Evolutionary conservation across 2,797 vertebrate genomes (phyloP).

Genomic region (Siniperca scherzeri): DNA sequence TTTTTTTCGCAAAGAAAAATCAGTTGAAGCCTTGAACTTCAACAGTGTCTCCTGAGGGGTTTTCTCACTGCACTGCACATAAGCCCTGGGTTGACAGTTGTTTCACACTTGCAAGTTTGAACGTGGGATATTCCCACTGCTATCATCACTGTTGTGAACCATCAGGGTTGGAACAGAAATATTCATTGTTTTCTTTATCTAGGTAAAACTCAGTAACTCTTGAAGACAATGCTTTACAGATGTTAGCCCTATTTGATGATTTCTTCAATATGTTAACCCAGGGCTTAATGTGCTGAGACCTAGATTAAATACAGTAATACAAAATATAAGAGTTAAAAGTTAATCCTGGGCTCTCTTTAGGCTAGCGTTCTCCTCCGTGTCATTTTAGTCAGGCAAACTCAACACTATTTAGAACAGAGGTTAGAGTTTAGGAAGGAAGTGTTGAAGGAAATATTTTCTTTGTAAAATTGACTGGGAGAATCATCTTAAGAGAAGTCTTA

Average conservation of each 20-base stretch:
- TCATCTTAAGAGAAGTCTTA: neutral
- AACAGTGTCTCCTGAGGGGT: neutral
- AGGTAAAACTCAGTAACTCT: neutral
- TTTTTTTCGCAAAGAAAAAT: neutral
- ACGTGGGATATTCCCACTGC: neutral
- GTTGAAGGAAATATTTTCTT: neutral
- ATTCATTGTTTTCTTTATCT: neutral
- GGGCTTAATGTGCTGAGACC: neutral
- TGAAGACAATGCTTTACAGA: neutral
- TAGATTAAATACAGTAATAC: neutral
- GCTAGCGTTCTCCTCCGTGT: neutral
- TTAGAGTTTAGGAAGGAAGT: neutral
- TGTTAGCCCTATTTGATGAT: neutral
- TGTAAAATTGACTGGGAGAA: neutral
- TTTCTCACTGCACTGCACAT: neutral
- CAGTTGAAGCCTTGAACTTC: neutral
- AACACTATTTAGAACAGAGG: neutral
- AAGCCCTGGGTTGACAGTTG: neutral
- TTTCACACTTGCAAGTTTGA: neutral
- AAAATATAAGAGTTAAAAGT: neutral
- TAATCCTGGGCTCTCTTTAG: neutral
- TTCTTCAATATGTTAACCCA: neutral
- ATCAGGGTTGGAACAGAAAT: neutral
- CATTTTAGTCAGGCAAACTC: neutral
- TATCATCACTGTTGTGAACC: neutral